Percentiles rank a stretch among this genome's conserved stretches.
These are phyloP conservation scores for Pelusios castaneus DNA, from an alignment of 2,113 vertebrate species.

Conservation along the genomic window DNA sequence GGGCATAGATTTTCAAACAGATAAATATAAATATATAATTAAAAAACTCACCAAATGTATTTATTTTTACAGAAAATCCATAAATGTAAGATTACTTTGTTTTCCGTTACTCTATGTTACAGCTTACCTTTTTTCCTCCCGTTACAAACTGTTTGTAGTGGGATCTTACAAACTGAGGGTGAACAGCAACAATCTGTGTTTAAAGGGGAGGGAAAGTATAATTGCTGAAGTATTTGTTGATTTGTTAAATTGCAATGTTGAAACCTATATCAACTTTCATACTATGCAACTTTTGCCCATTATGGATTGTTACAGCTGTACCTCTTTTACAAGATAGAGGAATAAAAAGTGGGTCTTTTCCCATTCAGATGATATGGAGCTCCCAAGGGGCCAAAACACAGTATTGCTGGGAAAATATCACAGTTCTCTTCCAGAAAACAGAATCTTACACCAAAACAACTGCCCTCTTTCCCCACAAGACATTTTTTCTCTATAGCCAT, in stretches of 20 bases:
- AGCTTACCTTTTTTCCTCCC: constrained; percentile 94
- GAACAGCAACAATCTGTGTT: constrained; percentile 86
- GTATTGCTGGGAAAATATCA: neutral
- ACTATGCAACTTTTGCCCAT: neutral
- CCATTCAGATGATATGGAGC: neutral
- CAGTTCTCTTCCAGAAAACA: neutral
- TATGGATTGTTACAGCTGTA: neutral
- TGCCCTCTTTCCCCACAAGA: neutral
- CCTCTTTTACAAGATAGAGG: neutral
- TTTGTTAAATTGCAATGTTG: neutral
- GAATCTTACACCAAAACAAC: fast-evolving
- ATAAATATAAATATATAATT: neutral
- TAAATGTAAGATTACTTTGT: neutral
- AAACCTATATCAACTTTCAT: neutral
- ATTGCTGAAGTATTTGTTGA: neutral
- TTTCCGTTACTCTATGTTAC: neutral
- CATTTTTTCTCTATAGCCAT: neutral
- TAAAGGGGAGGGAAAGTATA: neutral
- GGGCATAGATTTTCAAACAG: neutral
- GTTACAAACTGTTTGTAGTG: constrained; percentile 98
- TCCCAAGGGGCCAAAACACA: neutral
- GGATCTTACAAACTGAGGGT: constrained; percentile 92
- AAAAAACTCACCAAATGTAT: too few relatives aligned
- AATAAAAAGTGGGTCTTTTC: neutral
- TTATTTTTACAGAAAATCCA: neutral